These are phyloP conservation scores for Phorcus lineatus DNA, from an alignment of 2,888 invertebrate genomes.

Conservation along the genomic window DNA sequence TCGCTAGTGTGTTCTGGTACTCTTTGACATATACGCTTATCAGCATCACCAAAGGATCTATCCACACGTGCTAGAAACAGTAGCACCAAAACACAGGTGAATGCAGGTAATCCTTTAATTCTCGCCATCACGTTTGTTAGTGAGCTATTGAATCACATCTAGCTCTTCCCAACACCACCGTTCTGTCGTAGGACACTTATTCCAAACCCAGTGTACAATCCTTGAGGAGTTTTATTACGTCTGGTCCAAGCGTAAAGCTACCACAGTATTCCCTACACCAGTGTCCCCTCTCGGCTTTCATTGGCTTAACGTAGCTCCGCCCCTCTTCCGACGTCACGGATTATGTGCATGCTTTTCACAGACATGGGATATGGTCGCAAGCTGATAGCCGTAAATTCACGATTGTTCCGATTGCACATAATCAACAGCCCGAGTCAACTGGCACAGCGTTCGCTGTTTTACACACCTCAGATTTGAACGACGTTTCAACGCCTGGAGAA, in stretches of 20 bases:
- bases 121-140: background rate
- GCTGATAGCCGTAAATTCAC: background rate
- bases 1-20: slow-evolving; percentile 77
- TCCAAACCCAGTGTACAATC: background rate
- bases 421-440: no score
- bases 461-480: no score
- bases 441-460: no score
- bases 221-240: background rate
- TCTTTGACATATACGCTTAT: slow-evolving; percentile 73
- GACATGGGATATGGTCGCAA: background rate
- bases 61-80: background rate
- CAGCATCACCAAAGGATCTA: background rate
- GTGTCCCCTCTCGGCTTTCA: slow-evolving; percentile 2
- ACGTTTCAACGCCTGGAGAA: no score
- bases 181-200: background rate
- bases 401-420: background rate
- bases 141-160: background rate
- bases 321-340: slow-evolving; percentile 13
- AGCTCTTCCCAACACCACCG: background rate
- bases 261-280: slow-evolving; percentile 10
- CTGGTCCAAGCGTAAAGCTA: background rate
- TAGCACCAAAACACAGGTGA: background rate
- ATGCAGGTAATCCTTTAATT: background rate
- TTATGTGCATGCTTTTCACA: slow-evolving; percentile 12
- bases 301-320: slow-evolving; percentile 20